Evolutionary conservation across 2,797 vertebrate genomes (phyloP).

Genomic region (Sciurus vulgaris): DNA sequence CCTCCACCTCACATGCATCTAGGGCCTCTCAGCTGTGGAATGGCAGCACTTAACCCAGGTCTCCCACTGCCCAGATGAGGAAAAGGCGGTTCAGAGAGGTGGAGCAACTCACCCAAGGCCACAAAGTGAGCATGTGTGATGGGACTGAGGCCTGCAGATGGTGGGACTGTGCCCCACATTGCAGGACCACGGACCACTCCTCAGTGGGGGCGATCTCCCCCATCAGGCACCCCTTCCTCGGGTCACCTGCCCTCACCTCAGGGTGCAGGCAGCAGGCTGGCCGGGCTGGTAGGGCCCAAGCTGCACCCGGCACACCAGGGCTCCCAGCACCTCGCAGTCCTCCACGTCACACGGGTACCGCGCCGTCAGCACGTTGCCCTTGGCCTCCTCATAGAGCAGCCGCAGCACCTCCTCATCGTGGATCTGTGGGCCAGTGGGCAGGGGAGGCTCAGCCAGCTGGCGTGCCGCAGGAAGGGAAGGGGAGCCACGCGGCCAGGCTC

Average conservation of each 20-base stretch:
- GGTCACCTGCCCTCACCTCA: constrained; percentile 88
- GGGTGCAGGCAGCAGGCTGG: constrained; percentile 85
- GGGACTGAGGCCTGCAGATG: not conserved
- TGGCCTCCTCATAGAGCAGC: constrained; percentile 95
- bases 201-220: not conserved
- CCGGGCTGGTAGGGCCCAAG: constrained; percentile 90
- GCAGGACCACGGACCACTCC: not conserved
- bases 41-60: not conserved
- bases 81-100: not conserved
- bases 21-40: not conserved
- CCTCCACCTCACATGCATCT: fast-evolving
- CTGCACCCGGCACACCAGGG: constrained; percentile 91
- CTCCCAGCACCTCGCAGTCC: constrained; percentile 92
- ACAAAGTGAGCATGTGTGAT: not conserved
- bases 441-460: not conserved
- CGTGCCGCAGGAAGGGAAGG: fast-evolving
- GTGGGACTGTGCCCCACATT: not conserved
- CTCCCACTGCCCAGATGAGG: not conserved
- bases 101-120: not conserved
- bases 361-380: constrained; percentile 90
- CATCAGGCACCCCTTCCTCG: fast-evolving
- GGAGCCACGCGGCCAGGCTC: not conserved
- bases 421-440: constrained; percentile 85
- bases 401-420: constrained; percentile 91
- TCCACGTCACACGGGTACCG: constrained; percentile 94